Evolutionary conservation across 1,140 invertebrate species (phyloP).

Genomic region (Lysiphlebus fabarum): DNA sequence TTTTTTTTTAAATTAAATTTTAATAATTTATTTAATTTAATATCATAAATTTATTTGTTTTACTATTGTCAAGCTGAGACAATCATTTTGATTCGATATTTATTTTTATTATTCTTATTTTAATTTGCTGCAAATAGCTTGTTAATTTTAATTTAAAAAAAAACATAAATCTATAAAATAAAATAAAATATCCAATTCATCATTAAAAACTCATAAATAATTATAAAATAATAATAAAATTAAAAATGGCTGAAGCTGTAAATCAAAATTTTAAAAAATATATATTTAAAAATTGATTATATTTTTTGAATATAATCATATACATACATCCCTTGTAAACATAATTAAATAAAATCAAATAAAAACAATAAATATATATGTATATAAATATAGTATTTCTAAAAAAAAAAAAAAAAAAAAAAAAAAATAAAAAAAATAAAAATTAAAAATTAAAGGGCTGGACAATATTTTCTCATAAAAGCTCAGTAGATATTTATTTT

Average conservation of each 20-base stretch:
- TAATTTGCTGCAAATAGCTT: not conserved
- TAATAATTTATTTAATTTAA: too few relatives aligned
- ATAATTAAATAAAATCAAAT: conserved; percentile 6
- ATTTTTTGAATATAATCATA: not conserved
- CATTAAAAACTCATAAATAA: conserved; percentile 15
- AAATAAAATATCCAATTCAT: conserved; percentile 13
- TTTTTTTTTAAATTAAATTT: too few relatives aligned
- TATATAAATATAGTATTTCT: conserved; percentile 6
- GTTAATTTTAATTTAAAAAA: conserved; percentile 1
- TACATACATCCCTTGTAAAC: not conserved
- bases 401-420: conserved; percentile 13
- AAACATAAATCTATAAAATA: conserved; percentile 3
- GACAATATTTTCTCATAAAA: conserved; percentile 34
- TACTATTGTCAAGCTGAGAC: not conserved
- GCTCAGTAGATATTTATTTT: too few relatives aligned
- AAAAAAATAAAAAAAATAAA: conserved; percentile 8
- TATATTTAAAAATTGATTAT: not conserved
- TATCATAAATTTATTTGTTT: too few relatives aligned
- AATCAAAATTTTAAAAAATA: conserved; percentile 34
- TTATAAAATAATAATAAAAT: conserved; percentile 20
- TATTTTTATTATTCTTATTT: not conserved
- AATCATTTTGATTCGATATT: not conserved
- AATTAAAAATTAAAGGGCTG: conserved; percentile 25
- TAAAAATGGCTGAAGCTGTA: conserved; percentile 32
- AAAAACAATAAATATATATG: conserved; percentile 6